phyloP scores from a whole-genome alignment of 2,888 invertebrate genomes.

The Willowsia nigromaculata region DNA sequence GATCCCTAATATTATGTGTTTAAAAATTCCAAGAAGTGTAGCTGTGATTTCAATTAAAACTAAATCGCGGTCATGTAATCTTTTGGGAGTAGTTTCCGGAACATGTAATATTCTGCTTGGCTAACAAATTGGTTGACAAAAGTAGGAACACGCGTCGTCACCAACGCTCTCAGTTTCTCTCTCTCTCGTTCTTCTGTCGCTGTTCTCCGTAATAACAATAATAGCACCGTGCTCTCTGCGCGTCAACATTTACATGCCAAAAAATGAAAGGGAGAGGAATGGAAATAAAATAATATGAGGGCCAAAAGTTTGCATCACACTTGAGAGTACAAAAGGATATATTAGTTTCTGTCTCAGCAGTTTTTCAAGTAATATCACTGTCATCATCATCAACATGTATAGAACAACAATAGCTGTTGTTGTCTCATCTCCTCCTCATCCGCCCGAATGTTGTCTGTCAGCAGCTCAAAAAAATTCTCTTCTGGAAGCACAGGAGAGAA shows the following conservation, averaged over 20 bases:
- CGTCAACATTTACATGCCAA: constrained; percentile 16
- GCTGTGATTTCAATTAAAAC: background rate
- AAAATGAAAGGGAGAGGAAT: constrained; percentile 7
- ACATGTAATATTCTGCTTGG: background rate
- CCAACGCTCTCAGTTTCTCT: background rate
- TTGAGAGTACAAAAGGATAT: constrained; percentile 70
- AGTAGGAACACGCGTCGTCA: constrained; percentile 28
- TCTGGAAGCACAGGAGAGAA: background rate
- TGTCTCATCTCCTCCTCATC: background rate
- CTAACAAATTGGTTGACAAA: constrained; percentile 23
- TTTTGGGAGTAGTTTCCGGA: constrained; percentile 5
- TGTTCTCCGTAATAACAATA: too few relatives aligned
- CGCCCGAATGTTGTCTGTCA: background rate
- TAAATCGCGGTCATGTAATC: background rate
- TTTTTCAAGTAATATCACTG: constrained; percentile 68
- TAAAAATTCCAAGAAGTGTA: background rate
- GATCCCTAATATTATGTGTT: background rate
- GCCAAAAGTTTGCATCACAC: constrained; percentile 73
- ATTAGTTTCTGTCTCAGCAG: constrained; percentile 72
- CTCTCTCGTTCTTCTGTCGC: background rate
- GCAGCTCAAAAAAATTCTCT: background rate
- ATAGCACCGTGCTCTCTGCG: background rate
- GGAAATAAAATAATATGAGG: constrained; percentile 63
- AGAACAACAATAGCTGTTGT: constrained; percentile 40
- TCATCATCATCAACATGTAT: constrained; percentile 28